Percentiles rank a stretch among this genome's conserved stretches.
Evolutionary conservation across 2,113 vertebrate species (phyloP).

Genomic region (Engystomops pustulosus): DNA sequence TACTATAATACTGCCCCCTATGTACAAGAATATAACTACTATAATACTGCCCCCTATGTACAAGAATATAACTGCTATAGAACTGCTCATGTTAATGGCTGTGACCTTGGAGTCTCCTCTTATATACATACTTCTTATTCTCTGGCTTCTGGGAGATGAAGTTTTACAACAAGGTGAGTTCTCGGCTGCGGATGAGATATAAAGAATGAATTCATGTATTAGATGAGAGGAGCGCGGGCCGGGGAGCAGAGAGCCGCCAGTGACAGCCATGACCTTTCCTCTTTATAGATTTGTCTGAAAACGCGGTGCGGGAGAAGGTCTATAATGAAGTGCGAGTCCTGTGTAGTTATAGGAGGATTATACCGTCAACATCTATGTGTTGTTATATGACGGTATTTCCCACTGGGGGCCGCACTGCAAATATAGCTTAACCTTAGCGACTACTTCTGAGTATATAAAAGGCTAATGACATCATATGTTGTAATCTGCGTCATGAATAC

Average conservation of each 20-base stretch:
- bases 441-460: background rate
- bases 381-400: background rate
- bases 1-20: background rate
- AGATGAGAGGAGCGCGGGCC: background rate
- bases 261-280: constrained; percentile 26
- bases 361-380: background rate
- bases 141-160: constrained; percentile 6
- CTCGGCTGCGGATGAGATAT: background rate
- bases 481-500: too few species aligned
- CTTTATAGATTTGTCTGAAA: constrained; percentile 11
- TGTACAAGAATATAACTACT: background rate
- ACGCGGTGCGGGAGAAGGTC: background rate
- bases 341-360: background rate
- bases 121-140: constrained; percentile 25
- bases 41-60: constrained; percentile 11
- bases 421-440: background rate
- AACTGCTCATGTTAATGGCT: background rate
- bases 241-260: background rate
- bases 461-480: background rate
- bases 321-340: background rate
- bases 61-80: background rate
- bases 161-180: constrained; percentile 25
- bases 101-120: constrained; percentile 9
- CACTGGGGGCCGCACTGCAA: background rate
- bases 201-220: constrained; percentile 15